phyloP scores from a whole-genome alignment of 2,113 vertebrate species.

The Octodon degus region DNA sequence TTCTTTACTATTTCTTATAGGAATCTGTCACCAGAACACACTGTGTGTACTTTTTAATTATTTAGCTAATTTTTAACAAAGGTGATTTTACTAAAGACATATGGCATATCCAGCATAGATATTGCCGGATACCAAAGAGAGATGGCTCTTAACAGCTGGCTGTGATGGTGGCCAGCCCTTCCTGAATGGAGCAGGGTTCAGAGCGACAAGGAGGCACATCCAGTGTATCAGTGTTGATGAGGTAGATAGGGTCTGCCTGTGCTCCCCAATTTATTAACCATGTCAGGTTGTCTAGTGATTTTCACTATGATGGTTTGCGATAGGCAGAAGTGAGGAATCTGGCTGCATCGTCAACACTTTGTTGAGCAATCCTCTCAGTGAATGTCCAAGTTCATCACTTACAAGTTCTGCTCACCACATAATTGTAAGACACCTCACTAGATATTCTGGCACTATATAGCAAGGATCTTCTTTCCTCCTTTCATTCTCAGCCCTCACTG shows the following conservation, averaged over 20 bases:
- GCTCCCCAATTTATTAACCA: background rate
- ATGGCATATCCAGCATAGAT: background rate
- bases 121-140: background rate
- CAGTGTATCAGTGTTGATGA: accelerated
- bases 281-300: background rate
- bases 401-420: background rate
- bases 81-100: background rate
- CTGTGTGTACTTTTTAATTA: background rate
- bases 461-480: background rate
- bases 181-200: background rate
- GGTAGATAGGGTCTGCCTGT: too few relatives aligned
- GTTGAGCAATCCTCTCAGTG: background rate
- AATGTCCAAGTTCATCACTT: background rate
- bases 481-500: background rate
- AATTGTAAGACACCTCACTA: background rate
- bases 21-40: background rate
- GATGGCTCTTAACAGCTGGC: background rate
- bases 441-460: background rate
- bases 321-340: background rate
- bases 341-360: background rate
- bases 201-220: accelerated
- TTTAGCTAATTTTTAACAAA: background rate
- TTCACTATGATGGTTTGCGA: background rate
- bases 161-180: background rate
- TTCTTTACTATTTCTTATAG: background rate